Base-by-base conservation (phyloP, 23 tunicate genomes). In the Styela plicata region DNA sequence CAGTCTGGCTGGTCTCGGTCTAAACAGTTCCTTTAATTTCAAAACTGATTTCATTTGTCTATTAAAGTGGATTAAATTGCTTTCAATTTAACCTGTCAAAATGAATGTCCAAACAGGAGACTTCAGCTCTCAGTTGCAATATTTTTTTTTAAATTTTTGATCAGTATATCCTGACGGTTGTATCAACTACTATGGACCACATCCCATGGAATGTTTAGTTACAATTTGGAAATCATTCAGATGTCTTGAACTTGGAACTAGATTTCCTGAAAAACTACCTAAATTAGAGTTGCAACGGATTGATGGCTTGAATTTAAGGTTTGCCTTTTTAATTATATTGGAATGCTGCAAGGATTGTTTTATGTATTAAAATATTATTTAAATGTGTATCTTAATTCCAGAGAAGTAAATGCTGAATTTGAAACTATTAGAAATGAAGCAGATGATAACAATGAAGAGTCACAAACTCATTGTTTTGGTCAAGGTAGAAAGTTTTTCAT, bases 221-320 rank as follows among this genome's bases (percentile, higher is more conserved):
- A 69, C 85, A 24, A 71, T 82, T 13, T 82, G 85, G 85, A 1
- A 82, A 0, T 34, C 76, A 24, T 78, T 70, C 31, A 35, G 70
- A 16, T 82, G 85, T 2, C n/a, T 69, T n/a, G 64, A 36, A 18
- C 66, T 29, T 24, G 85, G 85, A 22, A 69, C 76, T 2, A 29
- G 52, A 36, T 71, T 34, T 82, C 79, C 79, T 33, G 19, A 24
- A 20, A 82, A 82, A 44, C 66, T 76, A 21, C 7, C 30, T 24
- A 18, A 36, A 33, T 24, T 18, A 23, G 81, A 76, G 22, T 65
- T 24, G 10, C 18, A 21, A 7, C 67, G 64, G 20, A 34, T 63
- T 16, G 52, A 64, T 64, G 23, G 27, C 2, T 33, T 32, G 1
- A 34, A 33, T 65, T n/a, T 34, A 29, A 27, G 53, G 74, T 71